Evolutionary conservation across 2,113 vertebrate species (phyloP), one percentile per base, ranked within the genome.

Genomic region (Epinephelus moara): DNA sequence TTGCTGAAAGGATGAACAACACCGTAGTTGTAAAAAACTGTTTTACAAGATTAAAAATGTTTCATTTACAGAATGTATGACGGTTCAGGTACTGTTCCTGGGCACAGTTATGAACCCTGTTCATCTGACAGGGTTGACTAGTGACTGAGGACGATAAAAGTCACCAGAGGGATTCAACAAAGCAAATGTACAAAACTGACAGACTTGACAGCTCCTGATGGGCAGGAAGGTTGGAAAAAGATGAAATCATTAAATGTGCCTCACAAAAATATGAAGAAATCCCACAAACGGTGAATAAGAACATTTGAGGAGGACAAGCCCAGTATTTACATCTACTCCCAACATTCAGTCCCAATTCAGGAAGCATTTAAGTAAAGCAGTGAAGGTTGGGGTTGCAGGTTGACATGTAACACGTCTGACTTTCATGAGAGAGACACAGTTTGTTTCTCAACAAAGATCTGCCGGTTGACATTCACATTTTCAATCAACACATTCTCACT

Each of bases 161-260:
- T 55, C 57, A 40, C 3, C 33, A 47, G 18, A 59, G 25, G 50
- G 37, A 49, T 80, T 56, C 4, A 45, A 37, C 50, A 64, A 72
- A 47, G 37, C 68, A 56, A 30, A 27, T 3, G 3, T 2, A 30
- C 10, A 45, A 49, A 23, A 25, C 11, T 37, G 40, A 72, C 45
- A 25, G 19, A 67, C 18, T 23, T 40, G 62, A 19, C 27, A 61
- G 66, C 25, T 53, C 47, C 23, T 60, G 47, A 55, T 57, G 70
- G 56, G 33, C 42, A 53, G 33, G 14, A 42, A 27, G 42, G 52
- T 47, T 56, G 15, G 10, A 23, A 27, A 57, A 55, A 27, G 8
- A 9, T 21, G 1, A 45, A 69, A 47, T 70, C 4, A 56, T 56
- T 15, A 76, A 82, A 63, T 76, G 23, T 9, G 71, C 40, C 33